Evolutionary conservation across 2,797 vertebrate genomes (phyloP), one percentile per base, ranked within the genome.

Genomic region (Anabas testudineus): DNA sequence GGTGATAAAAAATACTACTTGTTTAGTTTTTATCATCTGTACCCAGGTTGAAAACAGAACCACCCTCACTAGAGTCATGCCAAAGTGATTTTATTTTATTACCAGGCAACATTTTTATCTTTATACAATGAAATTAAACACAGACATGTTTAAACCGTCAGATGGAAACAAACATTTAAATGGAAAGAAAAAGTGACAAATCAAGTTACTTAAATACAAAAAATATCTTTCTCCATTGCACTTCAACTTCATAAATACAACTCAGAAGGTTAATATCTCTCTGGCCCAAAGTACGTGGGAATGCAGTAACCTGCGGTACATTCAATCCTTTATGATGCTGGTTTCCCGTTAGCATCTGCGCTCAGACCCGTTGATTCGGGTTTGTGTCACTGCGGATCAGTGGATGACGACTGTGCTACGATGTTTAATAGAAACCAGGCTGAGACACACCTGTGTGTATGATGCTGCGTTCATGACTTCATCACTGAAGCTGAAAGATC

Each of bases 211-310:
- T 90, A 92, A 90, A 92, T 89, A 90, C 55, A 68, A 86, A 80
- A 71, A 47, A 63, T 6, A 49, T 21, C 41, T 45, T 46, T 82
- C 64, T 78, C 51, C 84, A 90, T 90, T 90, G 85, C 85, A 91
- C 88, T 87, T 89, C 3, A 43, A 60, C 87, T 87, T 89, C 74
- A 90, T 91, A 86, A 91, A 91, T 88, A 88, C 76, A 83, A 66
- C 69, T 75, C 16, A 39, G 37, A 62, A 42, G 47, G 19, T 69
- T 34, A 0, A 48, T 22, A 54, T 61, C 51, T 62, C 42, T 71
- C 58, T 46, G 56, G 62, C 73, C 71, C 53, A 60, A 61, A 30
- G 22, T 7, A 18, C 7, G 18, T 24, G 22, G 54, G 37, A 1
- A 8, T 5, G 49, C 13, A 45, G 32, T 32, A 10, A 21, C 62